phyloP scores from a whole-genome alignment of 2,888 invertebrate genomes.

The Hyles lineata region DNA sequence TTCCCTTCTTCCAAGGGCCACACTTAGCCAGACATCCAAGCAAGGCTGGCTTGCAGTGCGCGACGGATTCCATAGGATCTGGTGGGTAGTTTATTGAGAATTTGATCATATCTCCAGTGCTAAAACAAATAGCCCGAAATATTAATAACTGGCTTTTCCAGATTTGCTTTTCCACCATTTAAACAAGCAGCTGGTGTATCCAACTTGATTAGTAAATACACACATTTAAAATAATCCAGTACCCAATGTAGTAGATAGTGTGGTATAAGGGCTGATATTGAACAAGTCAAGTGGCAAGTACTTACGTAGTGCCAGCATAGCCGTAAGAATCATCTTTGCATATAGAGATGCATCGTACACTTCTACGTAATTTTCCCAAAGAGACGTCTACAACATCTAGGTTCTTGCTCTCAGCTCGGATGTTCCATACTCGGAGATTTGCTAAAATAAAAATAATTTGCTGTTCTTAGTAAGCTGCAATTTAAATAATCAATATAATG shows the following conservation, averaged over 20 bases:
- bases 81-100: slow-evolving; percentile 82
- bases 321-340: slow-evolving; percentile 89
- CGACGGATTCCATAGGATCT: slow-evolving; percentile 81
- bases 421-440: slow-evolving; percentile 90
- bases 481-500: too few relatives aligned
- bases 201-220: too few relatives aligned
- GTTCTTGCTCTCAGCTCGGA: slow-evolving; percentile 88
- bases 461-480: too few relatives aligned
- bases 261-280: not conserved
- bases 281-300: too few relatives aligned
- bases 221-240: too few relatives aligned
- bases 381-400: slow-evolving; percentile 90
- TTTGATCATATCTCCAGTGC: slow-evolving; percentile 84
- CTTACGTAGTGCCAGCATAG: slow-evolving; percentile 95
- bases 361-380: slow-evolving; percentile 91
- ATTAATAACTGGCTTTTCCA: too few relatives aligned
- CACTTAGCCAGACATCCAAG: slow-evolving; percentile 88
- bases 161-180: too few relatives aligned
- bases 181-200: too few relatives aligned
- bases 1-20: slow-evolving; percentile 80
- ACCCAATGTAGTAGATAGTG: too few relatives aligned
- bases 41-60: slow-evolving; percentile 83
- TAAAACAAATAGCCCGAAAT: slow-evolving; percentile 43
- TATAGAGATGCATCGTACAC: slow-evolving; percentile 89
- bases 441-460: slow-evolving; percentile 57